Percentiles rank a stretch among this genome's conserved stretches.
These are phyloP conservation scores for Acanthococcus lagerstroemiae DNA, from an alignment of 2,888 invertebrate species.

Conservation along the genomic window DNA sequence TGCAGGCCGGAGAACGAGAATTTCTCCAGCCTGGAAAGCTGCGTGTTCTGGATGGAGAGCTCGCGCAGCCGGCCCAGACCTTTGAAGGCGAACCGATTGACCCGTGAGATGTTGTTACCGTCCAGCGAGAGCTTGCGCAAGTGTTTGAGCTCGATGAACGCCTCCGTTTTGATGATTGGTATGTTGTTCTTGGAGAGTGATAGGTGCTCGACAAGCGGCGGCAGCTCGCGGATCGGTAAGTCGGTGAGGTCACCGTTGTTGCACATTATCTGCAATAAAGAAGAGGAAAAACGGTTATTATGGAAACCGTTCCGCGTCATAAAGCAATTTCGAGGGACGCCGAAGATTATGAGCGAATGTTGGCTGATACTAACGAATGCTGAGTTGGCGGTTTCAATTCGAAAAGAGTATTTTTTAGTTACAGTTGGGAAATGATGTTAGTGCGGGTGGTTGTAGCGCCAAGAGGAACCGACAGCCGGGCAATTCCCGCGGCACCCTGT, in stretches of 20 bases:
- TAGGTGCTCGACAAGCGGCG: conserved; percentile 68
- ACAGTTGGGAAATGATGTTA: too few species aligned
- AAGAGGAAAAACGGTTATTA: conserved; percentile 30
- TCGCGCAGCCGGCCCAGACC: conserved; percentile 67
- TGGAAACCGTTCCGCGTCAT: not conserved
- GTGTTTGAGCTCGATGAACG: conserved; percentile 68
- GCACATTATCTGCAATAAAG: conserved; percentile 64
- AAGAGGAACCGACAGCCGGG: too few species aligned
- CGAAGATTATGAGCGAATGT: too few species aligned
- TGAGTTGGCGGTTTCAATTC: too few species aligned
- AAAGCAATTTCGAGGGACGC: too few species aligned
- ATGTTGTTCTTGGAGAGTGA: conserved; percentile 78
- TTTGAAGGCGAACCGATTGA: conserved; percentile 77
- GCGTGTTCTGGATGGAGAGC: conserved; percentile 77
- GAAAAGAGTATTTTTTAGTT: too few species aligned
- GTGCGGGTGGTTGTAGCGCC: too few species aligned
- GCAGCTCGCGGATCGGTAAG: conserved; percentile 65
- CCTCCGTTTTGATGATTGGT: conserved; percentile 67
- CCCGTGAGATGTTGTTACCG: conserved; percentile 73
- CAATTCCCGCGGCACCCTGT: too few species aligned
- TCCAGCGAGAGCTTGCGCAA: conserved; percentile 74
- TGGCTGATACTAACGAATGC: too few species aligned
- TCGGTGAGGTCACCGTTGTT: conserved; percentile 72
- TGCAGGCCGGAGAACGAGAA: conserved; percentile 77
- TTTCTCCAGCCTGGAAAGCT: conserved; percentile 65